These are phyloP conservation scores for Vidua macroura DNA, from an alignment of 2,113 vertebrate species.

Conservation along the genomic window DNA sequence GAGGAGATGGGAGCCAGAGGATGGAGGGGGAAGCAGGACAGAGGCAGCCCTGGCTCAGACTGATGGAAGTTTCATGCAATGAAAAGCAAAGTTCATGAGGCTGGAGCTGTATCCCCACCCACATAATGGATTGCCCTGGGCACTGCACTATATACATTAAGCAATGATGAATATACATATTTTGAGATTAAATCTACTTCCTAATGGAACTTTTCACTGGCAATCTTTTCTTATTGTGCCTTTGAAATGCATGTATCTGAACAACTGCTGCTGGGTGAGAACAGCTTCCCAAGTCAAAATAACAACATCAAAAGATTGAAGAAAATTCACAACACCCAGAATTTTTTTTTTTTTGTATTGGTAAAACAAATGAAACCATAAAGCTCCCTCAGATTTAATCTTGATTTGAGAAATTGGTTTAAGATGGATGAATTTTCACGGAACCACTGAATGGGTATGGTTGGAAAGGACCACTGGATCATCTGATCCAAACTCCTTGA, in stretches of 20 bases:
- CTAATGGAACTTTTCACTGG: background rate
- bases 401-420: background rate
- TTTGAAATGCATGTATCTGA: background rate
- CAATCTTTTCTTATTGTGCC: background rate
- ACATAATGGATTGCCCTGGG: background rate
- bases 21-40: background rate
- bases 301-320: background rate
- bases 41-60: background rate
- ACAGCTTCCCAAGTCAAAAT: background rate
- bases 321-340: background rate
- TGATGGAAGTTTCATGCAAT: background rate
- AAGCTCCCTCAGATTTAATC: background rate
- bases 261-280: background rate
- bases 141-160: background rate
- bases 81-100: background rate
- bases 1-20: background rate
- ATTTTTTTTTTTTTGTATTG: background rate
- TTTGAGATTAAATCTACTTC: slow-evolving; percentile 32
- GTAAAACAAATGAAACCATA: background rate
- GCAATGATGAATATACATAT: background rate
- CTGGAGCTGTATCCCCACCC: background rate
- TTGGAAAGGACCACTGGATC: background rate
- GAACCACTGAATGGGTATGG: background rate
- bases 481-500: background rate
- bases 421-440: background rate